These are phyloP conservation scores for Pseudococcus longispinus DNA, from an alignment of 2,888 invertebrate genomes.

Conservation along the genomic window DNA sequence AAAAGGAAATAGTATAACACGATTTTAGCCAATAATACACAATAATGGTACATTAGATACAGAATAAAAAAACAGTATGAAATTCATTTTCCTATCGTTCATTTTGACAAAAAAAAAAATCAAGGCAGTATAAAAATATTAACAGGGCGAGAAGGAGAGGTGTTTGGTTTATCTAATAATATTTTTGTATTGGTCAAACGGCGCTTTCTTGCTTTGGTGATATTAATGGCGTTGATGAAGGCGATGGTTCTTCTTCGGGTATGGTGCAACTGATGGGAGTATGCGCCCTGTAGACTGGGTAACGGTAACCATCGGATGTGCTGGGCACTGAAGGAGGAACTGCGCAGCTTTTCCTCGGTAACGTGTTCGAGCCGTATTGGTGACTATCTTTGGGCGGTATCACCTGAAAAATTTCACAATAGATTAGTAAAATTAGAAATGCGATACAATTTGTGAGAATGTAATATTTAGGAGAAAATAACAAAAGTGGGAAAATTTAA, in stretches of 20 bases:
- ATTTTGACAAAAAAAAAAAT: not conserved
- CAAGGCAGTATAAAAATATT: not conserved
- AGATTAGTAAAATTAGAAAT: not conserved
- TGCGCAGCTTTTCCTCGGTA: conserved; percentile 32
- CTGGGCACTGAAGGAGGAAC: conserved; percentile 40
- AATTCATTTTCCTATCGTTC: not conserved
- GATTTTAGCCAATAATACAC: not conserved
- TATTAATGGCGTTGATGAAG: conserved; percentile 50
- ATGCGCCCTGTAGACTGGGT: conserved; percentile 24
- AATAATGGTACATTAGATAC: not conserved
- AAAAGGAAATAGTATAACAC: not conserved
- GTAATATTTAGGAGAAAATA: no score
- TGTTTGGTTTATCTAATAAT: not conserved
- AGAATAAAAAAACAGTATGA: not conserved
- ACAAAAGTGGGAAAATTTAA: no score
- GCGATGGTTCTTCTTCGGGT: conserved; percentile 50
- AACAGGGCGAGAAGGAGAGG: not conserved
- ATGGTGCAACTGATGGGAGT: conserved; percentile 46
- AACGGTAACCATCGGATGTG: conserved; percentile 51
- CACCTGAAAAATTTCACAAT: conserved; percentile 29
- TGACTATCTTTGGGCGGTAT: conserved; percentile 48
- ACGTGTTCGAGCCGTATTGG: conserved; percentile 24
- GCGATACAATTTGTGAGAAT: not conserved
- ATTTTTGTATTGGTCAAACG: conserved; percentile 51
- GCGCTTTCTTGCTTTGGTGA: conserved; percentile 56